Percentiles rank a stretch among this genome's conserved stretches.
These are phyloP conservation scores for Griposia aprilina DNA, from an alignment of 2,888 invertebrate species.

Conservation along the genomic window DNA sequence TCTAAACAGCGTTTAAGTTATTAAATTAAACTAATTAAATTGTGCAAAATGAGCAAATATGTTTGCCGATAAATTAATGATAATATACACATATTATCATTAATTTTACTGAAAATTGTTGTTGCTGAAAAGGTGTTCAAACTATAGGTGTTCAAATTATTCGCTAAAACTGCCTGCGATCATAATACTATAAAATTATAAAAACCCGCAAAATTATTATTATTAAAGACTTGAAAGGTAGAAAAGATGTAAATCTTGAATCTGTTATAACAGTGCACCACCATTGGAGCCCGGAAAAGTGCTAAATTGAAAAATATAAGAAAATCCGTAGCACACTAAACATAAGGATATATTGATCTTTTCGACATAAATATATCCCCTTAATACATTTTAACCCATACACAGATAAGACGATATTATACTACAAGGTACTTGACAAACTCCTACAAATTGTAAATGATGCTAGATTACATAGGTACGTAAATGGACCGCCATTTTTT, in stretches of 20 bases:
- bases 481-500: constrained; percentile 49
- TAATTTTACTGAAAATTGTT: neutral
- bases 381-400: neutral
- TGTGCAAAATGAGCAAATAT: neutral
- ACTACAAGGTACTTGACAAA: neutral
- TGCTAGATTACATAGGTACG: neutral
- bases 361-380: neutral
- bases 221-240: neutral
- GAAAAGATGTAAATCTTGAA: constrained; percentile 19
- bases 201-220: neutral
- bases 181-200: neutral
- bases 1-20: neutral
- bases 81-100: no score
- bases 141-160: neutral
- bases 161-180: neutral
- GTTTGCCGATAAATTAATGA: neutral
- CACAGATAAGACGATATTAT: neutral
- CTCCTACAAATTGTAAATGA: constrained; percentile 26
- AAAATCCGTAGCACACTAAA: neutral
- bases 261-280: neutral
- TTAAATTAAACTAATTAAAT: neutral
- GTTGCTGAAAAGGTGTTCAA: neutral
- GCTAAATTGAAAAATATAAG: constrained; percentile 30
- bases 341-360: neutral
- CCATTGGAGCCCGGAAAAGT: constrained; percentile 23